A percentile compares a stretch with the other conserved stretches of the same genome.
Conservation (phyloP, 2,888 invertebrate species). For the Melolontha melolontha region DNA sequence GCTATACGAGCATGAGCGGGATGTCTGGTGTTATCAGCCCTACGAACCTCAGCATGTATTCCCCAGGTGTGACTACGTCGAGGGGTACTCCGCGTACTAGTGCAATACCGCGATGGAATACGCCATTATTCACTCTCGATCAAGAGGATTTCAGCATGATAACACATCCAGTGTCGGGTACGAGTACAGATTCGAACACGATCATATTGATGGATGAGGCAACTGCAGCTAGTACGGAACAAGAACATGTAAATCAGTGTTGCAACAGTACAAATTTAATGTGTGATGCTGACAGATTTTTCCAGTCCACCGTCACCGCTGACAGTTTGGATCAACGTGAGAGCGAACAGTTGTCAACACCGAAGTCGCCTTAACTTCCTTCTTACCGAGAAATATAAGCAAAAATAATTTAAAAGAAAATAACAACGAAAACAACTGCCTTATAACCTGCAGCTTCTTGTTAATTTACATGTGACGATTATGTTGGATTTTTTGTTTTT, state of each 20-base stretch:
- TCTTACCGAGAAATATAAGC: conserved; percentile 12
- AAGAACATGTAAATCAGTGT: conserved; percentile 55
- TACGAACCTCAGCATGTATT: conserved; percentile 87
- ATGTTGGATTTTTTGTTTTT: conserved; percentile 55
- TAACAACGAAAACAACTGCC: conserved; percentile 60
- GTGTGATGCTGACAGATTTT: conserved; percentile 72
- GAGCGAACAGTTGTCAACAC: conserved; percentile 57
- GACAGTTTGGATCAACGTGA: conserved; percentile 68
- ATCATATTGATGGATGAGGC: conserved; percentile 84
- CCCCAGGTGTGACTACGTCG: conserved; percentile 78
- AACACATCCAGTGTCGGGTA: conserved; percentile 76
- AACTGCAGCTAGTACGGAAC: conserved; percentile 53
- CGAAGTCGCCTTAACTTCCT: conserved; percentile 54
- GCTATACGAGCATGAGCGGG: conserved; percentile 88
- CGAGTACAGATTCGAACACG: conserved; percentile 73
- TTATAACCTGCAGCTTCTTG: conserved; percentile 62
- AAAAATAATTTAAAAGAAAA: conserved; percentile 12
- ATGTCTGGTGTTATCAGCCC: conserved; percentile 91
- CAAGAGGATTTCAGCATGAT: conserved; percentile 94
- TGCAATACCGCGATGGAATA: conserved; percentile 81
- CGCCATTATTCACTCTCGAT: conserved; percentile 87
- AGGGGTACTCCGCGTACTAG: conserved; percentile 76
- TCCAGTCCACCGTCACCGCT: conserved; percentile 72
- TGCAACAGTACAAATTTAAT: conserved; percentile 62
- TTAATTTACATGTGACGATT: conserved; percentile 63